phyloP scores from a whole-genome alignment of 2,888 invertebrate species.

The Trisateles emortualis region DNA sequence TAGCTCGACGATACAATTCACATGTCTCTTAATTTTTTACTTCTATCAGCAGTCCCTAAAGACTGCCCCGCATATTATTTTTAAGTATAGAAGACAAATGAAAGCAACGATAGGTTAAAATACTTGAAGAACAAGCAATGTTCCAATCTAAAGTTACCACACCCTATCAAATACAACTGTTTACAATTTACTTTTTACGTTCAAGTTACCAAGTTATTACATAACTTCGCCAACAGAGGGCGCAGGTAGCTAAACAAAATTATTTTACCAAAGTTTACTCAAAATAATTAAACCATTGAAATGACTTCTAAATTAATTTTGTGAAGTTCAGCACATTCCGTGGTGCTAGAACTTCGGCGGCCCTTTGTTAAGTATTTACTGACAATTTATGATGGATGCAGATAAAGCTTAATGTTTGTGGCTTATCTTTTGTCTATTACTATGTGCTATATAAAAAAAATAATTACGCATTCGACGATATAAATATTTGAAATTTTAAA shows the following conservation, averaged over 20 bases:
- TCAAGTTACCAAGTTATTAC: constrained; percentile 19
- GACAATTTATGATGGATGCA: background rate
- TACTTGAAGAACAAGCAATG: constrained; percentile 1
- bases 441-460: too few species aligned
- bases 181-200: constrained; percentile 20
- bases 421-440: background rate
- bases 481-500: too few species aligned
- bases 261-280: constrained; percentile 33
- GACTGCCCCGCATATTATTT: too few species aligned
- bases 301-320: constrained; percentile 62
- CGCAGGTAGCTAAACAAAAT: constrained; percentile 41
- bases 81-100: too few species aligned
- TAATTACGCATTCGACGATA: too few species aligned
- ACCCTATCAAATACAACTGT: constrained; percentile 19
- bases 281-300: constrained; percentile 53
- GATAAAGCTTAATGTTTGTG: background rate
- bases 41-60: too few species aligned
- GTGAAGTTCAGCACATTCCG: constrained; percentile 35
- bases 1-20: too few species aligned
- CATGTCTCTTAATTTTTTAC: too few species aligned
- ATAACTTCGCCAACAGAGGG: constrained; percentile 26
- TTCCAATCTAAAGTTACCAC: constrained; percentile 9
- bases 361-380: constrained; percentile 21
- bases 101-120: too few species aligned
- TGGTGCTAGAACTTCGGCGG: constrained; percentile 31